phyloP scores from a whole-genome alignment of 2,113 vertebrate genomes.

The Trematocara stigmaticum region DNA sequence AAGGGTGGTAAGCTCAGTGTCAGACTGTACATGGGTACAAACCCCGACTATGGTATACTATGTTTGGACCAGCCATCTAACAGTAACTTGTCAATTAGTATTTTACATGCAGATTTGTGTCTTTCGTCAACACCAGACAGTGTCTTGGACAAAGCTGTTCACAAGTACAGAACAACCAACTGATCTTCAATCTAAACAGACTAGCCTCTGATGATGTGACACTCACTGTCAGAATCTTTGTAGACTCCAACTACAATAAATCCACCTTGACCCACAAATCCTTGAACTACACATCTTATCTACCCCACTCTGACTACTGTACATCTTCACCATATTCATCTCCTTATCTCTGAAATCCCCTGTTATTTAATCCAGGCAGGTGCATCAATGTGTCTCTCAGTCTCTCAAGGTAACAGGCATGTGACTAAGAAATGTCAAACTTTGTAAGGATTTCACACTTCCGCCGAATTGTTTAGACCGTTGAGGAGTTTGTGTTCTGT shows the following conservation, averaged over 20 bases:
- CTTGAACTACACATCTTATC: slow-evolving; percentile 19
- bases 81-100: background rate
- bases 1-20: background rate
- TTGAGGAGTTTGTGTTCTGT: background rate
- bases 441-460: background rate
- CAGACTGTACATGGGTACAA: background rate
- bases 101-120: slow-evolving; percentile 7
- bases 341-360: slow-evolving; percentile 7
- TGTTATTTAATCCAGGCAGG: slow-evolving; percentile 22
- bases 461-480: background rate
- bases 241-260: slow-evolving; percentile 18
- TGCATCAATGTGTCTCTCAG: background rate
- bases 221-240: background rate
- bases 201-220: slow-evolving; percentile 30
- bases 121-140: background rate
- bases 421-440: background rate
- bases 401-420: background rate
- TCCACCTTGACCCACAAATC: slow-evolving; percentile 15
- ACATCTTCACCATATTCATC: background rate
- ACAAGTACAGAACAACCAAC: background rate
- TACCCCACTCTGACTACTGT: background rate
- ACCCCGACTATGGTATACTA: background rate
- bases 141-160: slow-evolving; percentile 25
- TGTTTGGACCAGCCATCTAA: background rate
- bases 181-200: slow-evolving; percentile 30